phyloP scores from a whole-genome alignment of 1,140 invertebrate species.

The Lasioglossum baleicum region DNA sequence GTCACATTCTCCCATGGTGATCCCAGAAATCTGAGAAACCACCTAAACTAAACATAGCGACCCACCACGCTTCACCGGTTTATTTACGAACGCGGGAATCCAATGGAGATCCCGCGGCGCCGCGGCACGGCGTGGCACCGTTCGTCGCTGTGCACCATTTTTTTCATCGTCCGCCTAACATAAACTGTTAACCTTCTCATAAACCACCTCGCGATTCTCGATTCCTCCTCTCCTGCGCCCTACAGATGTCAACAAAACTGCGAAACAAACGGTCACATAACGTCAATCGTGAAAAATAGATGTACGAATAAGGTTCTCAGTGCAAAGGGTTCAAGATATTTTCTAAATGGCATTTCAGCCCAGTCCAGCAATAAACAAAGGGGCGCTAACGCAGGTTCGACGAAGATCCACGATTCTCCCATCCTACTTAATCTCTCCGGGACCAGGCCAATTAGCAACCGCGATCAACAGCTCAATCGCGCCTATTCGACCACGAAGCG shows the following conservation, averaged over 20 bases:
- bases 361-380: too few species aligned
- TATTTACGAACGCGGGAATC: constrained; percentile 54
- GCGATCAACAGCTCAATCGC: not conserved
- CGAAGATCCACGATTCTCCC: too few species aligned
- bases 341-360: too few species aligned
- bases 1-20: constrained; percentile 47
- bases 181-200: not conserved
- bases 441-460: not conserved
- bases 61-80: constrained; percentile 54
- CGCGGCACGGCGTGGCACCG: not conserved
- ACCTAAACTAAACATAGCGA: constrained; percentile 62
- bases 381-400: too few species aligned
- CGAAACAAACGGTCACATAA: too few species aligned
- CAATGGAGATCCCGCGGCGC: constrained; percentile 45
- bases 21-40: constrained; percentile 60
- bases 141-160: not conserved
- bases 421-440: not conserved
- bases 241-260: too few species aligned
- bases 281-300: too few species aligned
- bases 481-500: not conserved
- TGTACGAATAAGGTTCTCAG: too few species aligned
- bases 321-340: too few species aligned
- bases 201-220: not conserved
- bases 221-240: not conserved
- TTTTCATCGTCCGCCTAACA: not conserved